Percentiles rank a stretch among this genome's conserved stretches.
phyloP scores from a whole-genome alignment of 2,797 vertebrate species.

The Sebastes trivittatus region DNA sequence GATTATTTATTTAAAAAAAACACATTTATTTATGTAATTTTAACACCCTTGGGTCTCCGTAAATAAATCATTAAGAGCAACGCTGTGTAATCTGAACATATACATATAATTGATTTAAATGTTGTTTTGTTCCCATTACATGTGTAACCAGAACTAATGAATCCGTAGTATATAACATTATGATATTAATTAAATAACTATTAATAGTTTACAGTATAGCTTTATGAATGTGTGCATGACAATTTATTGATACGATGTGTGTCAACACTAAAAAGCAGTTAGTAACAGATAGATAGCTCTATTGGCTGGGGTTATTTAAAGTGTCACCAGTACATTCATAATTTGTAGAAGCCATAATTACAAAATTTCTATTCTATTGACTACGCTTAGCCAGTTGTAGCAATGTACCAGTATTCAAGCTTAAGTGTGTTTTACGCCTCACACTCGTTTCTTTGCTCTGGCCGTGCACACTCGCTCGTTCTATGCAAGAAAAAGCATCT shows the following conservation, averaged over 20 bases:
- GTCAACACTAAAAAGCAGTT: constrained; percentile 14
- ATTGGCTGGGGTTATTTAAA: constrained; percentile 46
- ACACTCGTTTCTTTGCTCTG: constrained; percentile 5
- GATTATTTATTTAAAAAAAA: too few species aligned
- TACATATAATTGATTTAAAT: not conserved
- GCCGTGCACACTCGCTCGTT: constrained; percentile 8
- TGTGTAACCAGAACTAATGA: not conserved
- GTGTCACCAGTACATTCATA: constrained; percentile 25
- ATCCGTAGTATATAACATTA: not conserved
- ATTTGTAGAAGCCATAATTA: constrained; percentile 39
- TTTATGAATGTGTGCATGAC: not conserved
- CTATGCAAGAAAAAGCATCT: constrained; percentile 52
- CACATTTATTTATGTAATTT: too few species aligned
- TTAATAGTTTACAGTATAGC: not conserved
- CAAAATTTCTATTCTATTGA: constrained; percentile 45
- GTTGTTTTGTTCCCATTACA: not conserved
- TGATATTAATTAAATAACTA: not conserved
- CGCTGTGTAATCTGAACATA: not conserved
- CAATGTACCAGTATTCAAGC: constrained; percentile 32
- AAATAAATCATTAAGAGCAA: not conserved
- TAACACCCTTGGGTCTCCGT: not conserved
- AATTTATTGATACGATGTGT: not conserved
- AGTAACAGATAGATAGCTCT: not conserved
- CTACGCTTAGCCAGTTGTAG: constrained; percentile 25
- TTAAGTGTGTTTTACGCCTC: not conserved